These are phyloP conservation scores for Syngnathus floridae DNA, from an alignment of 2,113 vertebrate species.

Conservation along the genomic window DNA sequence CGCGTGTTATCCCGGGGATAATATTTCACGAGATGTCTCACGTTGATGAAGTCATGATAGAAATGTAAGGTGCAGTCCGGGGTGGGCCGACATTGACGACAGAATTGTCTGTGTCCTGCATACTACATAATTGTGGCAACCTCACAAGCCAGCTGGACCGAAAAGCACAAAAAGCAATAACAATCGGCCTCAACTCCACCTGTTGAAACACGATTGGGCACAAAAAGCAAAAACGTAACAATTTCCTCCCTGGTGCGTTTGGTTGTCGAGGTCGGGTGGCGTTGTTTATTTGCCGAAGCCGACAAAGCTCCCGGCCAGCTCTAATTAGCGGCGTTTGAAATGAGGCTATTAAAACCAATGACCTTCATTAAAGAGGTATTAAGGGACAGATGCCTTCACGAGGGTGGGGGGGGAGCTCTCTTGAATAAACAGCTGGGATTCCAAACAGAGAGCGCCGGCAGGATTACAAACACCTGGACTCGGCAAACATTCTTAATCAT, in stretches of 20 bases:
- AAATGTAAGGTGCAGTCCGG: neutral
- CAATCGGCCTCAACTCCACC: no score
- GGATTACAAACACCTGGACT: constrained; percentile 76
- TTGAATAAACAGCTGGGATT: constrained; percentile 63
- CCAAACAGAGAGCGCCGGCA: neutral
- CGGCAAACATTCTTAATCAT: constrained; percentile 66
- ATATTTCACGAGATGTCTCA: neutral
- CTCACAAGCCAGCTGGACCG: no score
- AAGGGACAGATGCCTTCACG: constrained; percentile 59
- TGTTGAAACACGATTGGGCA: no score
- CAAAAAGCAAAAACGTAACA: neutral
- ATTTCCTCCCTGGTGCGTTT: neutral
- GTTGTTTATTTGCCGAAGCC: constrained; percentile 65
- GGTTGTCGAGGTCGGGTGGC: neutral
- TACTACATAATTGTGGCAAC: no score
- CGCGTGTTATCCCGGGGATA: neutral
- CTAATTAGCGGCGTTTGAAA: constrained; percentile 68
- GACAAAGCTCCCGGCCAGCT: constrained; percentile 54
- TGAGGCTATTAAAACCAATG: constrained; percentile 73
- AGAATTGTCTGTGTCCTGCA: no score
- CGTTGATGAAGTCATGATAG: neutral
- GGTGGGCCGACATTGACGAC: no score
- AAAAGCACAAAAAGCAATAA: no score
- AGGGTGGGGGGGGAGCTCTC: constrained; percentile 22
- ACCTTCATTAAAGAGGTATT: constrained; percentile 69